phyloP scores from a whole-genome alignment of 2,113 vertebrate genomes.

The Xiphophorus hellerii region DNA sequence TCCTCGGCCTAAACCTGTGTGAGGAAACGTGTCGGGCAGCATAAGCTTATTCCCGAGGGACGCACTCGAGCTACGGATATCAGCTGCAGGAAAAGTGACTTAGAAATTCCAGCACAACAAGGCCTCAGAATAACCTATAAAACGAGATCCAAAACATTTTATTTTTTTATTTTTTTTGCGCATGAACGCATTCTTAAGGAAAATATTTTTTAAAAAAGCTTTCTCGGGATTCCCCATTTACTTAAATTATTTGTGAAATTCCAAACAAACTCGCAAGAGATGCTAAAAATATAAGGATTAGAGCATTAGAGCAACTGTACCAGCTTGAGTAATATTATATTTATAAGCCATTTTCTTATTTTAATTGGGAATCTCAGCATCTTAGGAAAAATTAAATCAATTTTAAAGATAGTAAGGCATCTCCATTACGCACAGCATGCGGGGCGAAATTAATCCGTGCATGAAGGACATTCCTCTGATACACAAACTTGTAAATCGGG shows the following conservation, averaged over 20 bases:
- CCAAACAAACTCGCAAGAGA: not conserved
- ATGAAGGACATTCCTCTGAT: not conserved
- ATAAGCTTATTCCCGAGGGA: constrained; percentile 65
- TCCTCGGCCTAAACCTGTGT: constrained; percentile 51
- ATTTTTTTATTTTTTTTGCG: no score
- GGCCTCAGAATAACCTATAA: constrained; percentile 14
- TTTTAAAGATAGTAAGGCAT: no score
- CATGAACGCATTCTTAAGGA: no score
- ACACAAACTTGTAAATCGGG: not conserved
- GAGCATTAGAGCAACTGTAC: no score
- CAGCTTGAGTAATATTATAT: no score
- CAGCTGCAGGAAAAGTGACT: constrained; percentile 66
- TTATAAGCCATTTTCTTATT: no score
- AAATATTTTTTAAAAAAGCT: no score
- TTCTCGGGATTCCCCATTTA: not conserved
- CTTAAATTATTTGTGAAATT: not conserved
- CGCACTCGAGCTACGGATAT: constrained; percentile 56
- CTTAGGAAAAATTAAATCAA: no score
- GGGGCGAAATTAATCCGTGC: not conserved
- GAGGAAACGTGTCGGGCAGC: constrained; percentile 34
- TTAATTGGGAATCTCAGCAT: no score
- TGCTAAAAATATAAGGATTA: not conserved
- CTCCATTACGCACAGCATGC: not conserved
- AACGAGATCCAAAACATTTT: not conserved
- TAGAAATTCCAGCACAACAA: constrained; percentile 77